A percentile compares a stretch with the other conserved stretches of the same genome.
These are phyloP conservation scores for Grammomys dolichurus DNA, from an alignment of 2,113 vertebrate species.

Conservation along the genomic window DNA sequence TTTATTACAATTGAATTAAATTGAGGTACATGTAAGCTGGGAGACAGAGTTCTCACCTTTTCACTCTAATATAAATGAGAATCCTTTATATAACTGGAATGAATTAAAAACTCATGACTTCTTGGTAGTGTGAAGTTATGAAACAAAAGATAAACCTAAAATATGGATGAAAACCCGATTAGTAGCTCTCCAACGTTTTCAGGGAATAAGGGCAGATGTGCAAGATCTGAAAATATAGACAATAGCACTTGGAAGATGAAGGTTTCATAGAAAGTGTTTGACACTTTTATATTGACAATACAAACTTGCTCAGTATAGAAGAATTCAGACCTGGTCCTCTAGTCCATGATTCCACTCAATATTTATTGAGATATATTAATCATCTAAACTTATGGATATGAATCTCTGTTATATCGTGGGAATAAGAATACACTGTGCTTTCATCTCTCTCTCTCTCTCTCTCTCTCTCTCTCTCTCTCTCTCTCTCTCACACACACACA, in stretches of 20 bases:
- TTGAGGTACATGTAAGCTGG: neutral
- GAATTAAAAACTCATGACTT: slow-evolving; percentile 9
- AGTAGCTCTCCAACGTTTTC: neutral
- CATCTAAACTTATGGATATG: neutral
- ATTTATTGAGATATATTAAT: neutral
- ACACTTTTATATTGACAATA: neutral
- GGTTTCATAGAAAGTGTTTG: neutral
- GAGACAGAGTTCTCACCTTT: neutral
- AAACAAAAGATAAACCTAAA: neutral
- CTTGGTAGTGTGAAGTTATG: neutral
- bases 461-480: no score
- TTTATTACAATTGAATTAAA: slow-evolving; percentile 31
- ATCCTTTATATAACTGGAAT: neutral
- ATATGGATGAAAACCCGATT: accelerated
- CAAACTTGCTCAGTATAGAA: neutral
- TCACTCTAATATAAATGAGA: slow-evolving; percentile 7
- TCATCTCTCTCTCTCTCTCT: no score
- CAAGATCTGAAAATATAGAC: neutral
- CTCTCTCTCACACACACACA: no score
- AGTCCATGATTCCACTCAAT: neutral
- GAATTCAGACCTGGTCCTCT: neutral
- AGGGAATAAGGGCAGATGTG: neutral
- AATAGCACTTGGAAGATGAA: accelerated
- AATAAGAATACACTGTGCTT: neutral
- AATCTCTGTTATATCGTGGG: neutral